Evolutionary conservation across 2,113 vertebrate species (phyloP).

Genomic region (Elephantulus edwardii): DNA sequence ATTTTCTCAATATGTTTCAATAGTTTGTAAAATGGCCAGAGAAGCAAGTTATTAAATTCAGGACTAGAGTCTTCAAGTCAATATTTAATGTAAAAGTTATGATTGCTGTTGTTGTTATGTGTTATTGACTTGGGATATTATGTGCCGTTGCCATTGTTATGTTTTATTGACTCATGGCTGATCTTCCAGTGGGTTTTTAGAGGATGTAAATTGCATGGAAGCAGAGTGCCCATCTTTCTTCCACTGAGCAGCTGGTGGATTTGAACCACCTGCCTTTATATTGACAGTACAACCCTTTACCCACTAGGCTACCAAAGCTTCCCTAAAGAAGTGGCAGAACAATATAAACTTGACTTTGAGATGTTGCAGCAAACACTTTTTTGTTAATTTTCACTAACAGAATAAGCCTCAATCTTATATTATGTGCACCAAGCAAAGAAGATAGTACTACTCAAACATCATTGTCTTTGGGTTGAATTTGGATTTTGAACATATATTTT

Average conservation of each 20-base stretch:
- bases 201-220: too few relatives aligned
- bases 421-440: neutral
- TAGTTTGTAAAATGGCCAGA: slow-evolving; percentile 15
- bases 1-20: neutral
- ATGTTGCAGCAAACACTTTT: neutral
- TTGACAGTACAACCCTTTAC: too few relatives aligned
- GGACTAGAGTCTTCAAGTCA: neutral
- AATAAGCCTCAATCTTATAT: neutral
- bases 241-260: too few relatives aligned
- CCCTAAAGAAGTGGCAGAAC: neutral
- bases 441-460: neutral
- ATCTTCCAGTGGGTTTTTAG: too few relatives aligned
- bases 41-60: slow-evolving; percentile 32
- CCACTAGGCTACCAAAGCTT: too few relatives aligned
- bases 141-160: too few relatives aligned
- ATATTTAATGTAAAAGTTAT: slow-evolving; percentile 12
- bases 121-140: too few relatives aligned
- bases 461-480: neutral
- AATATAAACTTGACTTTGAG: neutral
- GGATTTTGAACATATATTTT: slow-evolving; percentile 2
- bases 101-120: too few relatives aligned
- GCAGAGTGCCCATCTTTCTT: too few relatives aligned
- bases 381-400: slow-evolving; percentile 42
- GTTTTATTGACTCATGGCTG: too few relatives aligned
- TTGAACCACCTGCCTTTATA: too few relatives aligned